Conservation (phyloP, 1,140 invertebrate species). For the Vanessa tameamea region DNA sequence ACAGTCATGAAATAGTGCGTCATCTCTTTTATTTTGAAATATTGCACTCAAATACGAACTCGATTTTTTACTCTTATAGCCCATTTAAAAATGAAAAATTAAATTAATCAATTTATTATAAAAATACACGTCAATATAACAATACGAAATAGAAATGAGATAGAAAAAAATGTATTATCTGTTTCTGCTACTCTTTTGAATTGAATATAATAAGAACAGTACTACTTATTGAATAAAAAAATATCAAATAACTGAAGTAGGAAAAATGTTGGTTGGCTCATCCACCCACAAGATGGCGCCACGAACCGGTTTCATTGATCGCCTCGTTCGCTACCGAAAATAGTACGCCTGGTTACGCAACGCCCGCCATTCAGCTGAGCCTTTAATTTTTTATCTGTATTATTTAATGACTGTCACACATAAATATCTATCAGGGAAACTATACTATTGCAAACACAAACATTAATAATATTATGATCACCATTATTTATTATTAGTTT, state of each 20-base stretch:
- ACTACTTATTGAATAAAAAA: not conserved
- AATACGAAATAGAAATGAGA: too few relatives aligned
- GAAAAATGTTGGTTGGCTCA: constrained; percentile 26
- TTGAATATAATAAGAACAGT: not conserved
- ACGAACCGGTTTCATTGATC: constrained; percentile 43
- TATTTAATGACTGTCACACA: constrained; percentile 2
- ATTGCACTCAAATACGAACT: too few relatives aligned
- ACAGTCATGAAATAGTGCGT: too few relatives aligned
- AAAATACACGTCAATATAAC: too few relatives aligned
- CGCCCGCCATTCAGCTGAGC: constrained; percentile 35
- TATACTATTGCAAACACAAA: not conserved
- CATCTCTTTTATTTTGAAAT: too few relatives aligned
- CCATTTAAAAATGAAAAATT: too few relatives aligned
- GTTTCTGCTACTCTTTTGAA: too few relatives aligned
- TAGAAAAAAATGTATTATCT: too few relatives aligned
- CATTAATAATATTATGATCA: not conserved
- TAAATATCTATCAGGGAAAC: not conserved
- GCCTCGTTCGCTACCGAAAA: constrained; percentile 39
- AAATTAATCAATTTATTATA: too few relatives aligned
- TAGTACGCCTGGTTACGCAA: constrained; percentile 51
- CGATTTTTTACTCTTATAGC: too few relatives aligned
- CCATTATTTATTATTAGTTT: not conserved
- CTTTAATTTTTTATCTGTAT: constrained; percentile 30
- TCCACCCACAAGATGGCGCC: constrained; percentile 36
- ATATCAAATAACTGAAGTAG: not conserved